These are phyloP conservation scores for Diplodus sargus DNA, from an alignment of 2,797 vertebrate species.

Conservation along the genomic window DNA sequence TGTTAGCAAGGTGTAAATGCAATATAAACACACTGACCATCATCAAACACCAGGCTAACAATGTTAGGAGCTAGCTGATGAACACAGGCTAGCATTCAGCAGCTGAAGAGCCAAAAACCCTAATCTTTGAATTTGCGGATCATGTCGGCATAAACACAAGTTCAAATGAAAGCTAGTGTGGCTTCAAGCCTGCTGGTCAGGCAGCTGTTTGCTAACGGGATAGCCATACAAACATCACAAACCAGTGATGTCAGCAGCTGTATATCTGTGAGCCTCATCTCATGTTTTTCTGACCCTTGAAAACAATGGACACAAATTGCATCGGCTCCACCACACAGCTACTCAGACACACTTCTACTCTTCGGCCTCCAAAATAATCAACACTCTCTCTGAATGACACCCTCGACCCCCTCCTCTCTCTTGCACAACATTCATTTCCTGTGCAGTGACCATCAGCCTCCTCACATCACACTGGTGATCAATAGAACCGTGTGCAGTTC, in stretches of 20 bases:
- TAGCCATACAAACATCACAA: not conserved
- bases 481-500: constrained; percentile 52
- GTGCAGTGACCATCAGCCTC: constrained; percentile 36
- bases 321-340: not conserved
- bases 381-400: constrained; percentile 10
- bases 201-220: not conserved
- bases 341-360: not conserved
- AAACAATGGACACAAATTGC: not conserved
- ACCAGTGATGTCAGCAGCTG: not conserved
- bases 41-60: not conserved
- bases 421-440: constrained; percentile 65
- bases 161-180: not conserved
- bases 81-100: not conserved
- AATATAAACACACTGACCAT: not conserved
- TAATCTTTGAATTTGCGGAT: not conserved
- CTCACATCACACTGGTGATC: constrained; percentile 53
- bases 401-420: not conserved
- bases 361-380: constrained; percentile 4
- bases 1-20: too few species aligned
- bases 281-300: constrained; percentile 1
- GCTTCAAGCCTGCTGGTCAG: not conserved
- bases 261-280: not conserved
- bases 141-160: not conserved
- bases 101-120: not conserved
- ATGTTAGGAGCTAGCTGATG: not conserved